Conservation (phyloP, 2,888 invertebrate species). For the Torymus texanus region DNA sequence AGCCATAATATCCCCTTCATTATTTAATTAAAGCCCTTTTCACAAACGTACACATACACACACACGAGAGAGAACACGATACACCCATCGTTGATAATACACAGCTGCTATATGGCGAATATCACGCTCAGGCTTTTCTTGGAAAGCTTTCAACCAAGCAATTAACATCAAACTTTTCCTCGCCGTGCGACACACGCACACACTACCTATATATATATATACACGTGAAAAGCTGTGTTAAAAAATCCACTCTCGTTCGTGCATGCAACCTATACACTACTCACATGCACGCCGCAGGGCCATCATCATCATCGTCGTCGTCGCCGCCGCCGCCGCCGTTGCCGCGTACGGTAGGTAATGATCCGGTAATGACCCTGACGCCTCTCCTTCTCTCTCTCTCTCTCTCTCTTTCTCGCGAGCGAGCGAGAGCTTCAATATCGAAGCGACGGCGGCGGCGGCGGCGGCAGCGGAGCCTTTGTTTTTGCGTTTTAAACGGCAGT, state of each 20-base stretch:
- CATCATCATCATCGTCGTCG: slow-evolving; percentile 58
- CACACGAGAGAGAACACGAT: no score
- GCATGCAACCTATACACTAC: no score
- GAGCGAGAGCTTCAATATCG: slow-evolving; percentile 56
- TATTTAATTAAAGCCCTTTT: slow-evolving; percentile 31
- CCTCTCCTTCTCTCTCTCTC: slow-evolving; percentile 63
- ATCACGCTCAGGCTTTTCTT: background rate
- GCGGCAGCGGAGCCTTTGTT: slow-evolving; percentile 64
- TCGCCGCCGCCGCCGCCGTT: slow-evolving; percentile 60
- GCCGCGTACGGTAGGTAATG: slow-evolving; percentile 71
- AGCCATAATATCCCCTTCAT: slow-evolving; percentile 24
- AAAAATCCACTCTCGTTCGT: background rate
- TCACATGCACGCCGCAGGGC: slow-evolving; percentile 26
- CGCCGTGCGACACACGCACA: background rate
- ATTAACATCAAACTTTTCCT: slow-evolving; percentile 13
- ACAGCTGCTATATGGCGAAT: no score
- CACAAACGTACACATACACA: background rate
- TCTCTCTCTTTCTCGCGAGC: slow-evolving; percentile 60
- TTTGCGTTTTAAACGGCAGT: slow-evolving; percentile 73
- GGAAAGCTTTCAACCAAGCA: slow-evolving; percentile 36
- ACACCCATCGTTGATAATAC: no score
- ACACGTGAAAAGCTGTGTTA: background rate
- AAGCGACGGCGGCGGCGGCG: slow-evolving; percentile 55
- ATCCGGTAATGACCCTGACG: slow-evolving; percentile 75
- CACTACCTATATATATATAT: no score